A percentile compares a stretch with the other conserved stretches of the same genome.
phyloP scores from a whole-genome alignment of 2,113 vertebrate species.

The Monopterus albus region DNA sequence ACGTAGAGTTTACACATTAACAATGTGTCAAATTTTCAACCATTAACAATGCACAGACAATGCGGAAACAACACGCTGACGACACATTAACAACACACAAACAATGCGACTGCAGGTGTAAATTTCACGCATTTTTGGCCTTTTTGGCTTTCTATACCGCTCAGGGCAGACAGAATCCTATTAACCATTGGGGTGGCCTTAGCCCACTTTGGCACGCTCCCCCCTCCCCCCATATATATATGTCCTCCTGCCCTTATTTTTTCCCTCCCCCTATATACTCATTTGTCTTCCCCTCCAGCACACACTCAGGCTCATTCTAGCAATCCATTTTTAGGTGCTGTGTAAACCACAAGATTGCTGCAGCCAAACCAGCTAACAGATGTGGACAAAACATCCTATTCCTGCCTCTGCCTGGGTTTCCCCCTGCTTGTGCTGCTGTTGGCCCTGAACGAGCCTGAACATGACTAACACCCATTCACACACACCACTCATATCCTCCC shows the following conservation, averaged over 20 bases:
- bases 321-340: conserved; percentile 72
- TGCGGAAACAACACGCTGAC: too few relatives aligned
- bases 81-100: too few relatives aligned
- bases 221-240: conserved; percentile 58
- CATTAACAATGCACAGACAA: too few relatives aligned
- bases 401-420: conserved; percentile 71
- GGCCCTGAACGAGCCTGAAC: conserved; percentile 74
- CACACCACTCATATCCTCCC: conserved; percentile 61
- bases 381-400: conserved; percentile 79
- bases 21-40: too few relatives aligned
- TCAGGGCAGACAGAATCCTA: conserved; percentile 77
- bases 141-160: conserved; percentile 53
- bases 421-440: conserved; percentile 71
- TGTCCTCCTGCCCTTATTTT: conserved; percentile 49
- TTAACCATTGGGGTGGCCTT: conserved; percentile 68
- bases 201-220: conserved; percentile 68
- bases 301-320: conserved; percentile 44
- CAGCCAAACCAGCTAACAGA: conserved; percentile 76
- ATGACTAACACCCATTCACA: conserved; percentile 74
- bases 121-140: too few relatives aligned
- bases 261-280: conserved; percentile 39
- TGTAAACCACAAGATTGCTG: conserved; percentile 63
- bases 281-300: conserved; percentile 52
- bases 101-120: too few relatives aligned
- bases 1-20: too few relatives aligned